Evolutionary conservation across 2,797 vertebrate species (phyloP), one percentile per base, ranked within the genome.

Genomic region (Paratrypauchen microcephalus): DNA sequence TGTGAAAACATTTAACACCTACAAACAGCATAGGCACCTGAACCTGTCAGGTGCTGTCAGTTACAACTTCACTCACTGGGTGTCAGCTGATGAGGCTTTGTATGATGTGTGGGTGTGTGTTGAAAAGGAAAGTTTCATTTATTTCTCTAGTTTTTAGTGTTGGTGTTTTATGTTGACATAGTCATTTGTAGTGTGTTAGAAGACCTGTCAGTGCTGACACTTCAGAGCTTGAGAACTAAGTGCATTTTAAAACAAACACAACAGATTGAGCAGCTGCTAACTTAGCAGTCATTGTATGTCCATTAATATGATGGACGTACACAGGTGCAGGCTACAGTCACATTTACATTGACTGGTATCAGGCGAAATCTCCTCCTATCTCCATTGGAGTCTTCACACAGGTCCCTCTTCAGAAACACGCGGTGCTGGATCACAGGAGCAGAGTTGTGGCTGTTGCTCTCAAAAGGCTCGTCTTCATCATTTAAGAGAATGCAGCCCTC

Each of bases 281-380:
- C 69, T 72, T n/a, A 48, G 7, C 61, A 32, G 47, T 32, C 5
- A 67, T 32, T 91, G 82, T 85, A 77, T 24, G 26, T 28, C 8
- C 26, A 50, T 11, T 18, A 19, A 18, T 64, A 48, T 24, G 0
- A 47, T 28, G 11, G 7, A 50, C 89, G 78, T 19, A 83, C 91
- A 0, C 96, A 97, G 61, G 94, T 95, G 36, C 97, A 99, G 55
- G 91, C 96, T 23, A 98, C 92, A 0, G 91, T 81, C 15, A 97
- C 93, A 0, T 60, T 2, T 12, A 65, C 12, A 0, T 0, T 3
- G 0, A 72, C 70, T 0, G 41, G 65, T 23, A 0, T 66, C 32
- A 91, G 24, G 0, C 6, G 32, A 92, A 90, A 82, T 60, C 57
- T 90, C 23, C 66, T 52, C 24, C 3, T 23, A 8, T 48, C 16